These are phyloP conservation scores for Poliocrania exsul DNA, from an alignment of 2,797 vertebrate species.

Conservation along the genomic window DNA sequence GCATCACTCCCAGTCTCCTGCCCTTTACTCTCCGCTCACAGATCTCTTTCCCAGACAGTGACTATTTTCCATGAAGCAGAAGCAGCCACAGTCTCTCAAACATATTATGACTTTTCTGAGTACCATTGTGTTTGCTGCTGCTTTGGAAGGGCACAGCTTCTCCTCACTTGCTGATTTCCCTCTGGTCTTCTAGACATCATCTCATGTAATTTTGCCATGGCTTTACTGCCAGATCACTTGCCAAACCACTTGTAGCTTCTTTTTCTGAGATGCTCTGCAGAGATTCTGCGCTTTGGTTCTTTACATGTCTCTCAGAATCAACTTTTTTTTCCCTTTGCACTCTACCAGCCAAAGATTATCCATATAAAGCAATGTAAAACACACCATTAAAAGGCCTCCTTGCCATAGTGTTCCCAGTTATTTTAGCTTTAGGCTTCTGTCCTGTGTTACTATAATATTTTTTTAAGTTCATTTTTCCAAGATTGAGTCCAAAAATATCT, in stretches of 20 bases:
- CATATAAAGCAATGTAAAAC: conserved; percentile 48
- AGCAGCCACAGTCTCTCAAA: background rate
- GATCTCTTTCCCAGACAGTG: conserved; percentile 15
- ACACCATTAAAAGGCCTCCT: conserved; percentile 19
- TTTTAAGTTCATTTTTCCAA: conserved; percentile 61
- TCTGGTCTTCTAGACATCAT: background rate
- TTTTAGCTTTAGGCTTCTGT: conserved; percentile 59
- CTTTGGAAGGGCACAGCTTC: conserved; percentile 22
- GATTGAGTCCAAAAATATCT: conserved; percentile 18
- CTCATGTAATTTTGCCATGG: background rate
- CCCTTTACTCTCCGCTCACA: background rate
- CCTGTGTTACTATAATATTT: conserved; percentile 37
- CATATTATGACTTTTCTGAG: background rate
- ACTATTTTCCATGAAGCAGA: conserved; percentile 4
- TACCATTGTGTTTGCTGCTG: background rate
- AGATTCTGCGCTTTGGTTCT: conserved; percentile 2
- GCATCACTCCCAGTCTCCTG: background rate
- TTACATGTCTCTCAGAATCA: background rate
- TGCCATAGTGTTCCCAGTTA: conserved; percentile 12
- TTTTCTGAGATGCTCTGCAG: background rate
- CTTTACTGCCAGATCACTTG: background rate
- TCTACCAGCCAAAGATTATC: conserved; percentile 33
- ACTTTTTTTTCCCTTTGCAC: background rate
- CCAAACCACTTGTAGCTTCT: background rate
- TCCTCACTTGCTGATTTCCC: background rate